These are phyloP conservation scores for Hirudo medicinalis DNA, from an alignment of 1,140 invertebrate genomes.

Conservation along the genomic window DNA sequence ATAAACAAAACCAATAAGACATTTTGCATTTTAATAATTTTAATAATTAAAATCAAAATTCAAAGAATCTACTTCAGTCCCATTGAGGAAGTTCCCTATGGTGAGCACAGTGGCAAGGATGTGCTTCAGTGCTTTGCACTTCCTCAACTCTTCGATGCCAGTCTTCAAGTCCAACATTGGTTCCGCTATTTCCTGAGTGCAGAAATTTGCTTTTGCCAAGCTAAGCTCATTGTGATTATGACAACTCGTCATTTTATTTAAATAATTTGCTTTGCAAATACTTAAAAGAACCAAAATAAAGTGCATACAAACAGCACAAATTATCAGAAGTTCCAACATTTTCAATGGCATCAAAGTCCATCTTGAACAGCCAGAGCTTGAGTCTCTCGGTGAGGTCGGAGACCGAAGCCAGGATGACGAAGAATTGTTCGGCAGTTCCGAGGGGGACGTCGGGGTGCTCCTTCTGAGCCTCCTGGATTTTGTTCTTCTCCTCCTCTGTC, in stretches of 20 bases:
- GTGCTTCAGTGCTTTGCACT: conserved; percentile 81
- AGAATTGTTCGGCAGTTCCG: conserved; percentile 93
- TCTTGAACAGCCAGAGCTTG: conserved; percentile 93
- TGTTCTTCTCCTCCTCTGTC: conserved; percentile 84
- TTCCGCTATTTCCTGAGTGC: conserved; percentile 78
- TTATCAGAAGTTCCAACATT: conserved; percentile 47
- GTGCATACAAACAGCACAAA: neutral
- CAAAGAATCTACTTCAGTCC: conserved; percentile 55
- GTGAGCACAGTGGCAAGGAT: conserved; percentile 83
- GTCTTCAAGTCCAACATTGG: conserved; percentile 95
- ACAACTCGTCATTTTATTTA: no score
- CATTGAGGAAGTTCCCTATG: conserved; percentile 94
- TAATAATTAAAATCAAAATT: neutral
- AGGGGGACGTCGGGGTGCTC: conserved; percentile 85
- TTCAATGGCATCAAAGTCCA: conserved; percentile 93
- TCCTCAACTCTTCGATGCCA: conserved; percentile 62
- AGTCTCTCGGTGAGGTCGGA: conserved; percentile 84
- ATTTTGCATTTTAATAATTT: no score
- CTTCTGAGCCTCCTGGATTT: conserved; percentile 87
- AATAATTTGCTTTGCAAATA: no score
- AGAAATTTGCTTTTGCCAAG: neutral
- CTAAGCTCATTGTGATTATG: no score
- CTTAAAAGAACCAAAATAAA: no score
- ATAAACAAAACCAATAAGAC: no score
- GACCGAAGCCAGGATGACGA: conserved; percentile 85